Percentiles rank a stretch among this genome's conserved stretches.
Conservation (phyloP, 2,888 invertebrate species). For the Ochropleura plecta region DNA sequence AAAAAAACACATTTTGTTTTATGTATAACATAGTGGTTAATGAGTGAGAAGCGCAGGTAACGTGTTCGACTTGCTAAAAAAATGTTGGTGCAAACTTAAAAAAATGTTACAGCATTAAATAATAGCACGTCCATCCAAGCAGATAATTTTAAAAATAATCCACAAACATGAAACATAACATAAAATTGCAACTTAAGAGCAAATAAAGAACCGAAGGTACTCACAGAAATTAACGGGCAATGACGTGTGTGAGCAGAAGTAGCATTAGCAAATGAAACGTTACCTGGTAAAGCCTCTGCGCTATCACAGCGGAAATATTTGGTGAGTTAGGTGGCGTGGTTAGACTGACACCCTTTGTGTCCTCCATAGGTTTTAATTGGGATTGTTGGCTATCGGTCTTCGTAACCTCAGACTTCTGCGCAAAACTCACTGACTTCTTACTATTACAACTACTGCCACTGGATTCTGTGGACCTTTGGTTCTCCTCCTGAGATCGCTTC, state of each 20-base stretch:
- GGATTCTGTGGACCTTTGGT: slow-evolving; percentile 91
- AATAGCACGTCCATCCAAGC: slow-evolving; percentile 51
- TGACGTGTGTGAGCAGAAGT: slow-evolving; percentile 78
- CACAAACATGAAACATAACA: slow-evolving; percentile 55
- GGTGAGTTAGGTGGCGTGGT: slow-evolving; percentile 94
- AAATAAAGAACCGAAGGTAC: slow-evolving; percentile 84
- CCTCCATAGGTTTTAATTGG: slow-evolving; percentile 88
- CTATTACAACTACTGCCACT: slow-evolving; percentile 91
- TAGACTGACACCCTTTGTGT: slow-evolving; percentile 85
- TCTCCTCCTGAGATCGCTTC: slow-evolving; percentile 93
- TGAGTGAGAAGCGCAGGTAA: slow-evolving; percentile 63
- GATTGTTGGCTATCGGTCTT: slow-evolving; percentile 82
- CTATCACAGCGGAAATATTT: slow-evolving; percentile 92
- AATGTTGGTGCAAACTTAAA: slow-evolving; percentile 62
- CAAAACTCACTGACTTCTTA: slow-evolving; percentile 95
- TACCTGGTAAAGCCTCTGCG: slow-evolving; percentile 91
- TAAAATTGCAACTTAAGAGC: slow-evolving; percentile 68
- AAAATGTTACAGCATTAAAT: slow-evolving; percentile 51
- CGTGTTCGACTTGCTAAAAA: slow-evolving; percentile 58
- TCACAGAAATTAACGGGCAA: slow-evolving; percentile 87
- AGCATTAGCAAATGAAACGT: slow-evolving; percentile 73
- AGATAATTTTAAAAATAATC: slow-evolving; percentile 6
- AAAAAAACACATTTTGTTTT: slow-evolving; percentile 10
- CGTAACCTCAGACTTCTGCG: slow-evolving; percentile 89
- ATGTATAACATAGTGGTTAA: slow-evolving; percentile 54